Base-by-base conservation (phyloP, 2,797 vertebrate genomes). In the Molossus alvarezi region DNA sequence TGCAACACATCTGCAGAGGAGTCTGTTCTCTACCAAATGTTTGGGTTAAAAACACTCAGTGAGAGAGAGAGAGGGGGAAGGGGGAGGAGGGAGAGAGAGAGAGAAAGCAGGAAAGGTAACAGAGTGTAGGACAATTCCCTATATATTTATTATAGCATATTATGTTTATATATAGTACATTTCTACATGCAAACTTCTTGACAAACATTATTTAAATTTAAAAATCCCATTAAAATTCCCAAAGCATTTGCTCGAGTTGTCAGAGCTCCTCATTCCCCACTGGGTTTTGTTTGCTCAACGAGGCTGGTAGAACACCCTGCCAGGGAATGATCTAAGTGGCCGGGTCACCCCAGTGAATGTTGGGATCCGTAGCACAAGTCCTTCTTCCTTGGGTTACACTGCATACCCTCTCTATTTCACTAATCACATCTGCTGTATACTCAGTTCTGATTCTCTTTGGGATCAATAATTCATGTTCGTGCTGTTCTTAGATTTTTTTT, bases 391-490 rank as follows among this genome's bases (percentile, higher is more conserved):
- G 10, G 11, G 3, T 80, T 48, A 76, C 13, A 75, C 15, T 18
- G 12, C 1, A 25, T 25, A 41, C 1, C 1, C 0, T 86, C 20
- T 3, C 45, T 53, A 92, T 37, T 67, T 60, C 37, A 60, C n/a
- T 60, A 67, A 80, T 64, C 12, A 81, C 25, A 41, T 87, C 4
- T 83, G 64, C 2, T 14, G 90, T 87, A 67, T 25, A 77, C 98
- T 99, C 98, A 98, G 98, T 96, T 99, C 98, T 98, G 98, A 99
- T 98, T 98, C 98, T 98, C 98, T 98, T 98, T 98, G 98, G 97
- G 98, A 98, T 99, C 98, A 98, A 98, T 98, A 98, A 98, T 98
- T 71, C 57, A n/a, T 88, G 23, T 62, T 91, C 80, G 89, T 92
- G 5, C 11, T 67, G 1, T 73, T 79, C 20, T 95, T 29, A 20